Base-by-base conservation (phyloP, 2,797 vertebrate species). In the Gorsachius magnificus region DNA sequence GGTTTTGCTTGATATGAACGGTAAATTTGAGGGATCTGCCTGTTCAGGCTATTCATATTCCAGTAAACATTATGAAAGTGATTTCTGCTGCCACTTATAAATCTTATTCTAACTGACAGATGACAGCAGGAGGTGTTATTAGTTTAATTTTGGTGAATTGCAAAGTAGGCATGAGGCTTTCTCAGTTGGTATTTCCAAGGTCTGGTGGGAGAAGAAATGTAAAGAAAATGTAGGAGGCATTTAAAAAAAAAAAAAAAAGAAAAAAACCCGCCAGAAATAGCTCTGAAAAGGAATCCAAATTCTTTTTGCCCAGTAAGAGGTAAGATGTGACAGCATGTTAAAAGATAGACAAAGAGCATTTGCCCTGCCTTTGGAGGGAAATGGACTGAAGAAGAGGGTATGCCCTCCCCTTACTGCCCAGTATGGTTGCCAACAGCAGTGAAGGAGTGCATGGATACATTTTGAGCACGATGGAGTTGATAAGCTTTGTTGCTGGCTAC, bases 121-220 rank as follows among this genome's bases (percentile, higher is more conserved):
- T 97, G 96, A 94, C 91, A 94, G 89, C 95, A 80, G 88, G 88
- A 89, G 90, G 90, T 93, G 72, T 96, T 93, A 92, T 90, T 96
- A 96, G 87, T 89, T 96, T 96, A 93, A 83, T 95, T 89, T 83
- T 85, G 58, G 57, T 91, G 90, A 92, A 94, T 90, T 91, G 69
- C 76, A 56, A 92, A 95, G 61, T 84, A 88, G 87, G 36, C 69
- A 72, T 81, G 69, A 92, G 74, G 48, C 56, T 90, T 90, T 89
- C 87, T 92, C 29, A 31, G 43, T 21, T 85, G 82, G 53, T 74
- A 48, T 90, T 92, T 95, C 56, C 66, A 71, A 92, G 33, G 33
- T 83, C 57, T 89, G 10, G 54, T 92, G 81, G 84, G 78, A 93
- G 86, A 95, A 92, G 54, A 85, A 89, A 95, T 90, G 51, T 89